phyloP scores from a whole-genome alignment of 1,140 invertebrate species.

The Scaptomyza hsui region DNA sequence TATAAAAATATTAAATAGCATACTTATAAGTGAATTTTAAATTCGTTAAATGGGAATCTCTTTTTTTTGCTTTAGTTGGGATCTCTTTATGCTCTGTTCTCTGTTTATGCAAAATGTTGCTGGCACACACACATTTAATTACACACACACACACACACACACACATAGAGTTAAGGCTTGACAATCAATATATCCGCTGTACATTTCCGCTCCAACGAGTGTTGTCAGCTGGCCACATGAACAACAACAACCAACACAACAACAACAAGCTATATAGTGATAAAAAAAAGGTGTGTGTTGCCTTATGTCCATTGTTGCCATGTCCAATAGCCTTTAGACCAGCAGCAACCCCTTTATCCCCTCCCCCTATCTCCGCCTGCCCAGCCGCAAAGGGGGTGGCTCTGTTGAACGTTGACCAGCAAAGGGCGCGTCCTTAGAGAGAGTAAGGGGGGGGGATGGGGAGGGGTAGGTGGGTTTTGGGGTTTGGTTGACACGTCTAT shows the following conservation, averaged over 20 bases:
- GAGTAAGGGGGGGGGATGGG: too few relatives aligned
- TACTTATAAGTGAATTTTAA: background rate
- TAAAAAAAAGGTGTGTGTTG: slow-evolving; percentile 70
- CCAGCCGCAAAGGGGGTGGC: slow-evolving; percentile 34
- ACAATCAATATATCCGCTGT: slow-evolving; percentile 81
- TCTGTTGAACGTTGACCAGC: slow-evolving; percentile 11
- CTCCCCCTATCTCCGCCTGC: slow-evolving; percentile 12
- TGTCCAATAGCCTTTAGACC: slow-evolving; percentile 26
- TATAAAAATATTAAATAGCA: too few relatives aligned
- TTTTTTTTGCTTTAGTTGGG: slow-evolving; percentile 1
- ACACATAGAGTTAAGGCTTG: slow-evolving; percentile 33
- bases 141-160: slow-evolving; percentile 12
- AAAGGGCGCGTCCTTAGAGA: slow-evolving; percentile 16
- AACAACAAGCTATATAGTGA: background rate
- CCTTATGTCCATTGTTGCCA: slow-evolving; percentile 52
- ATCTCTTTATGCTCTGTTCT: slow-evolving; percentile 4
- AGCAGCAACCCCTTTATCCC: background rate
- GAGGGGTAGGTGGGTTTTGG: background rate
- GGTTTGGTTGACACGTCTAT: slow-evolving; percentile 13
- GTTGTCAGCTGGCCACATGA: slow-evolving; percentile 46
- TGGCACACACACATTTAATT: slow-evolving; percentile 7
- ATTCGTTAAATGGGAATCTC: background rate
- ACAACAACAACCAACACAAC: slow-evolving; percentile 21
- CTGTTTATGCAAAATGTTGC: slow-evolving; percentile 24
- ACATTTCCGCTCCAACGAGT: slow-evolving; percentile 58